A percentile compares a stretch with the other conserved stretches of the same genome.
Conservation (phyloP, 2,888 invertebrate genomes). For the Tenodera sinensis region DNA sequence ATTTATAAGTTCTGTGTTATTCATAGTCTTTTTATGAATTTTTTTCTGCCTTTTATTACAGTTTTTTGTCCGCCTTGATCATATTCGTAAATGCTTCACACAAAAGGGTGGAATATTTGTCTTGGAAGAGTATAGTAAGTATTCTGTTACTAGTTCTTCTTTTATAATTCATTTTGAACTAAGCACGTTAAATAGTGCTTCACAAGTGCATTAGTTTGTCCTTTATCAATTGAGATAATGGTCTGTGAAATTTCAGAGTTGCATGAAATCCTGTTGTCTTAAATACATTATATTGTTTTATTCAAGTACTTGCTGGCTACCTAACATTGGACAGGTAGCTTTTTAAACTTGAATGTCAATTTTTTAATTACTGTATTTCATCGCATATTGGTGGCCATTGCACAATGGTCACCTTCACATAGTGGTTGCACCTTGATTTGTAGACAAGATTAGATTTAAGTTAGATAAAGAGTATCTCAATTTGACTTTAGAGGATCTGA, state of each 20-base stretch:
- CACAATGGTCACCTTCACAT: no score
- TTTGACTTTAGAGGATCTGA: no score
- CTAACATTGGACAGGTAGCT: no score
- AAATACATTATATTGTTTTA: background rate
- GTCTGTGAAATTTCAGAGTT: background rate
- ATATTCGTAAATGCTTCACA: constrained; percentile 99
- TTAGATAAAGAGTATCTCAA: no score
- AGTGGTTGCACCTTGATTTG: no score
- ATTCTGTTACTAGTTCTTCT: constrained; percentile 25
- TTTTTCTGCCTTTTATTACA: constrained; percentile 56
- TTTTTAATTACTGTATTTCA: no score
- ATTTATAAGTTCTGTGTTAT: background rate
- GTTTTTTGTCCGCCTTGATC: constrained; percentile 99
- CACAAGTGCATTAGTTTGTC: background rate
- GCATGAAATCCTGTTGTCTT: background rate
- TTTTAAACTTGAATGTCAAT: no score
- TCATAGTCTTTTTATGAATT: background rate
- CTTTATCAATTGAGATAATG: no score
- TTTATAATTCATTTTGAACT: background rate
- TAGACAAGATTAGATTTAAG: no score
- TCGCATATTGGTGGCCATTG: no score
- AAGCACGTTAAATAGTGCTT: background rate
- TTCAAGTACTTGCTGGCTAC: no score
- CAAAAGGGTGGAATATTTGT: constrained; percentile 99
- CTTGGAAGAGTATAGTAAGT: constrained; percentile 99